phyloP scores from a whole-genome alignment of 2,113 vertebrate species.

The Dicerorhinus sumatrensis region DNA sequence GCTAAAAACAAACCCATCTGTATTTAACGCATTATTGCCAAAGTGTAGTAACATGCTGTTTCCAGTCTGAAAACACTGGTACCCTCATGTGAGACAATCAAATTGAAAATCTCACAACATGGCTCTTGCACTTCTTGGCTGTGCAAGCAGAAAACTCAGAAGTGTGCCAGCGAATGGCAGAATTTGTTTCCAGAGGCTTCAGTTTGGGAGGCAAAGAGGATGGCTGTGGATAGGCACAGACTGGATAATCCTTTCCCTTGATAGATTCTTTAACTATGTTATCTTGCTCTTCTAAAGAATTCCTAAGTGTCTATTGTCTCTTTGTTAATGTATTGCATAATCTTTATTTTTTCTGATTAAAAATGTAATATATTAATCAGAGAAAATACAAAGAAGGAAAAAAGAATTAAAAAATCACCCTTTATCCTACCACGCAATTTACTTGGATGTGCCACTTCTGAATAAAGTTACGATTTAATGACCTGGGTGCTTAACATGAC shows the following conservation, averaged over 20 bases:
- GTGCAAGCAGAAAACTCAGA: slow-evolving; percentile 46
- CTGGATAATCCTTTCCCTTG: not conserved
- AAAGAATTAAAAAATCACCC: no score
- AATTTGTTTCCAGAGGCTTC: slow-evolving; percentile 53
- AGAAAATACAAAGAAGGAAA: not conserved
- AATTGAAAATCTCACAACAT: slow-evolving; percentile 78
- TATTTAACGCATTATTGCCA: slow-evolving; percentile 85
- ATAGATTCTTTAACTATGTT: not conserved
- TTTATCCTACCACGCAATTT: not conserved
- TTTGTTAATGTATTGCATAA: not conserved
- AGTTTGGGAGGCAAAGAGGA: not conserved
- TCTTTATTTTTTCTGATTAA: slow-evolving; percentile 33
- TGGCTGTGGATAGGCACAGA: not conserved
- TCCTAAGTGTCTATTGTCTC: not conserved
- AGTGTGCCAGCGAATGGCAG: slow-evolving; percentile 41
- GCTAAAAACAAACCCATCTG: slow-evolving; percentile 84
- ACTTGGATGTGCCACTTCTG: not conserved
- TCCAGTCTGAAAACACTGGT: slow-evolving; percentile 81
- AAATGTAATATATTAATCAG: not conserved
- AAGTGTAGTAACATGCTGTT: slow-evolving; percentile 82
- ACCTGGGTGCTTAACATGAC: not conserved
- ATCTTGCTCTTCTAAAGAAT: not conserved
- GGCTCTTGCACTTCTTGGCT: slow-evolving; percentile 73
- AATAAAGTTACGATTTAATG: slow-evolving; percentile 34
- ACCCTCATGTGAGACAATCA: slow-evolving; percentile 79